Evolutionary conservation across 1,140 invertebrate species (phyloP).

Genomic region (Phymorhynchus buccinoides): DNA sequence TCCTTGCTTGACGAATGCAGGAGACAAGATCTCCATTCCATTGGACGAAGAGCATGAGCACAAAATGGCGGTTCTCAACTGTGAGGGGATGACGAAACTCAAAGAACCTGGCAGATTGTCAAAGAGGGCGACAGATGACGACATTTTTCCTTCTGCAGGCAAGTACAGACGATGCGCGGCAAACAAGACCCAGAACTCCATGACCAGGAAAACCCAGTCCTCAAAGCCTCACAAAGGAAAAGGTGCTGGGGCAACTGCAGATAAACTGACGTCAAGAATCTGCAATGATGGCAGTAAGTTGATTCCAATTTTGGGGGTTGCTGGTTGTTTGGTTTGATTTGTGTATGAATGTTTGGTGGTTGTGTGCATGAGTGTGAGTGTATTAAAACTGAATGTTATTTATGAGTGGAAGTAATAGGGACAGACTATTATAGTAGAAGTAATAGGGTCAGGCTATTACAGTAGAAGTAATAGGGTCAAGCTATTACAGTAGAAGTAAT

Average conservation of each 20-base stretch:
- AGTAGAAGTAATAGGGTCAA: not conserved
- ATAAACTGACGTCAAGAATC: not conserved
- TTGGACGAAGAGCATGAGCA: slow-evolving; percentile 29
- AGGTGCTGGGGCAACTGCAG: not conserved
- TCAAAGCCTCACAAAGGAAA: not conserved
- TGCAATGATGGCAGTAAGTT: not conserved
- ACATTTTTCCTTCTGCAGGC: not conserved
- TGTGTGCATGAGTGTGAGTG: not conserved
- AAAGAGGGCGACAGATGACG: not conserved
- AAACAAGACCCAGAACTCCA: not conserved
- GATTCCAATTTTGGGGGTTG: no score
- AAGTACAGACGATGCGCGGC: not conserved
- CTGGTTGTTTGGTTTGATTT: not conserved
- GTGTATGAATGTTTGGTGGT: not conserved
- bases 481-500: no score
- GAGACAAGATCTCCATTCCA: not conserved
- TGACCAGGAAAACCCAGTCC: not conserved
- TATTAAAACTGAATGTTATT: no score
- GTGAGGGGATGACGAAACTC: slow-evolving; percentile 8
- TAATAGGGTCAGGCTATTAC: no score
- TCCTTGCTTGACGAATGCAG: not conserved
- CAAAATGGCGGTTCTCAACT: slow-evolving; percentile 8
- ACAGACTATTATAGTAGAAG: no score
- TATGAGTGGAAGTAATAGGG: no score
- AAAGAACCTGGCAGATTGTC: not conserved